Evolutionary conservation across 1,140 invertebrate species (phyloP), one percentile per base, ranked within the genome.

Genomic region (Drosophila saltans): DNA sequence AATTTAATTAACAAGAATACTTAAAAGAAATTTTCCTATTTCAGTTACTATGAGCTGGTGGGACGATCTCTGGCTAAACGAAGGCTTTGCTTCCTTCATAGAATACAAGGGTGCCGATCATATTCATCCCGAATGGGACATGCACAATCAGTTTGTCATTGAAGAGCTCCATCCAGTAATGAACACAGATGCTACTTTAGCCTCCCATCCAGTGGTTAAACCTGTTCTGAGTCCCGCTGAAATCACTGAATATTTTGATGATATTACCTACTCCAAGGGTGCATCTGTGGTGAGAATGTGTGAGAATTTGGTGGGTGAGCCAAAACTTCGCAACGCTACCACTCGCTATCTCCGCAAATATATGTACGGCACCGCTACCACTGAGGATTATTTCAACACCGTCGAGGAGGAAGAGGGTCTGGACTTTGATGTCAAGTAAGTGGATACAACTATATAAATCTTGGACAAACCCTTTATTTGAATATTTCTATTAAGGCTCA

Each of bases 241-340:
- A 93, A 98, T 99, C 45, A 97, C 96, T 0, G 96, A 97, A 68
- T 96, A 98, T 65, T 99, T 99, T 92, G 98, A 99, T 93, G 92
- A 93, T 0, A 99, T 99, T 78, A 97, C 97, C 1, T 99, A 99
- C 89, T 95, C 95, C 62, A 99, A 99, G 96, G 98, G 98, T 40
- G 96, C 97, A 0, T 96, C 97, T 24, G 93, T 99, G 16, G 94
- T 99, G 45, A 93, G 98, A 58, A 99, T 99, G 98, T 93, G 99
- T 80, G 96, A 98, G 91, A 94, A 96, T 70, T 96, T 98, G 80
- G 94, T 98, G 33, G 96, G 96, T 1, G 93, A 95, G 26, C 94
- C 96, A 9, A 94, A 94, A 9, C 98, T 99, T 92, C 94, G 94
- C 66, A 92, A 91, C 30, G 97, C 95, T 0, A 94, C 98, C 1